Percentiles rank a stretch among this genome's conserved stretches.
Conservation (phyloP, 1,140 invertebrate genomes). For the Papilio xuthus region DNA sequence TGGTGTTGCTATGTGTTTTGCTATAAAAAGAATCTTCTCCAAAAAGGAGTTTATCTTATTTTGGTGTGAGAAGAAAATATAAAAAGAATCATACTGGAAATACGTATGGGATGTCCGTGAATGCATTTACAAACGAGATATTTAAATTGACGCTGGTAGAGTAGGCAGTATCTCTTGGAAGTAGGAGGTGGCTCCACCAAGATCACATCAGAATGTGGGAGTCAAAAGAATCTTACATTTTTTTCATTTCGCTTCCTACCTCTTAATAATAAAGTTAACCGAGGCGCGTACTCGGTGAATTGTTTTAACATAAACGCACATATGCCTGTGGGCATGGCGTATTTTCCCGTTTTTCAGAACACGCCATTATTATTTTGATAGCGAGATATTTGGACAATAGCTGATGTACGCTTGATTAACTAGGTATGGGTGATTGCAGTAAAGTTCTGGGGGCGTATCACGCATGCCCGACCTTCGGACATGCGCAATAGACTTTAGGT, state of each 20-base stretch:
- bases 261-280: background rate
- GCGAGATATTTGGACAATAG: background rate
- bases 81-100: too few species aligned
- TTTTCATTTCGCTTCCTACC: background rate
- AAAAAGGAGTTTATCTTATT: background rate
- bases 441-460: conserved; percentile 23
- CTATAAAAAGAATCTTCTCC: background rate
- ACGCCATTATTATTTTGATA: background rate
- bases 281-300: background rate
- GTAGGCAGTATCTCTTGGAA: too few species aligned
- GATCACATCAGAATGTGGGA: background rate
- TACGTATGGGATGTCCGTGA: too few species aligned
- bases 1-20: background rate
- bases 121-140: too few species aligned
- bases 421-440: background rate
- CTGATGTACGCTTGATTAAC: background rate
- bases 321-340: background rate
- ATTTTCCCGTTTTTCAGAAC: background rate
- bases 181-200: too few species aligned
- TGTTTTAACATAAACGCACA: background rate
- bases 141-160: too few species aligned
- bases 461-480: conserved; percentile 46
- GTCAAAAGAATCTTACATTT: background rate
- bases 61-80: too few species aligned
- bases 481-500: conserved; percentile 42